These are phyloP conservation scores for Dioctria rufipes DNA, from an alignment of 2,888 invertebrate species.

Conservation along the genomic window DNA sequence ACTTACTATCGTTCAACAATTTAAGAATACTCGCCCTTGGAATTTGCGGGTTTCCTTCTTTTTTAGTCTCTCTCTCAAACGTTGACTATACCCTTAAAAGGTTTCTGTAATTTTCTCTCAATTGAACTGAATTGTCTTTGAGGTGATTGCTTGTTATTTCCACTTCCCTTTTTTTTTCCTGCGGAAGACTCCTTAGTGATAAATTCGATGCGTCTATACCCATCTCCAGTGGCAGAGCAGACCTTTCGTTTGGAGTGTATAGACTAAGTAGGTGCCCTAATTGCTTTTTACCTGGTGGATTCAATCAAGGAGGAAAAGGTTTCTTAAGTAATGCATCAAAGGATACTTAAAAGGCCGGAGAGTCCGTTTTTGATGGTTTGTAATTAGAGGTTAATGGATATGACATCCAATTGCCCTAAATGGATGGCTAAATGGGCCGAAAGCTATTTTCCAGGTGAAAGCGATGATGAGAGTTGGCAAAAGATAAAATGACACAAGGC, in stretches of 20 bases:
- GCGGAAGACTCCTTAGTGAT: constrained; percentile 43
- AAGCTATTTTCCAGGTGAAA: constrained; percentile 8
- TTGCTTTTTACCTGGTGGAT: constrained; percentile 49
- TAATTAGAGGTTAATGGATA: constrained; percentile 53
- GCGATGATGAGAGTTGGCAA: neutral
- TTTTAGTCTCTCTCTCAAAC: constrained; percentile 20
- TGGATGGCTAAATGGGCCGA: constrained; percentile 19
- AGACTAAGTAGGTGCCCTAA: constrained; percentile 47
- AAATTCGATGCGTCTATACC: constrained; percentile 45
- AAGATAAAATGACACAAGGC: neutral
- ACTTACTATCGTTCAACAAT: constrained; percentile 8
- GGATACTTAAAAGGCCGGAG: constrained; percentile 43
- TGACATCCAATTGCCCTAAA: constrained; percentile 50
- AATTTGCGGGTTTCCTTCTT: constrained; percentile 14
- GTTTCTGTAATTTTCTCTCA: constrained; percentile 55
- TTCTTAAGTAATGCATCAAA: constrained; percentile 51
- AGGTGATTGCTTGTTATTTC: constrained; percentile 56
- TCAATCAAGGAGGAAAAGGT: constrained; percentile 46
- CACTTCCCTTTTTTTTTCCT: constrained; percentile 52
- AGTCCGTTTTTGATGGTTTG: constrained; percentile 45
- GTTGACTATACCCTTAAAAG: constrained; percentile 47
- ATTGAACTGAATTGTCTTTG: constrained; percentile 55
- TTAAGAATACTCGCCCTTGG: constrained; percentile 5
- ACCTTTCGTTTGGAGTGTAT: neutral
- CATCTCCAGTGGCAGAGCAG: constrained; percentile 22